Evolutionary conservation across 2,888 invertebrate species (phyloP), one percentile per base, ranked within the genome.

Genomic region (Lithodes maja): DNA sequence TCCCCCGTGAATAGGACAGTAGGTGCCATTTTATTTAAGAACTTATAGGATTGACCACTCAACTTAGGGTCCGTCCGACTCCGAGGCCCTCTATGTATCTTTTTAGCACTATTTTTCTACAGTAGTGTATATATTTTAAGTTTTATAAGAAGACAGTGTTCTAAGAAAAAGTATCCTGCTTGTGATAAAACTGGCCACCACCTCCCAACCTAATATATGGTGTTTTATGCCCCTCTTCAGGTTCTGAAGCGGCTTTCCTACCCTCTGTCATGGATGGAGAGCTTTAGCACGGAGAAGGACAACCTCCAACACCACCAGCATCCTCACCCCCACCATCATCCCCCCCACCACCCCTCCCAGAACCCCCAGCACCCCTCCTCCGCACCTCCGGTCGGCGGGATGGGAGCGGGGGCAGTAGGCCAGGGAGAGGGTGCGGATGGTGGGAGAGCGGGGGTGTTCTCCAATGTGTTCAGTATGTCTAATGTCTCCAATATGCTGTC

Each of bases 201-300:
- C 2, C 9, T 49, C 50, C 15, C 68, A 68, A 68, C 68, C 7
- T 74, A 7, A n/a, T 74, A 15, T 74, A 5, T 7, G 7, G n/a
- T 74, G n/a, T 74, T n/a, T 74, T 74, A 74, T 15, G n/a, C n/a
- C 50, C 12, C 49, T 3, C 94, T 94, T n/a, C 93, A 98, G 97
- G 97, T 98, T 97, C 94, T 98, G 93, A 98, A 98, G 94, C 95
- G 98, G 93, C 95, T 98, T 90, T 98, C 98, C 0, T 97, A 98
- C 94, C 98, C 98, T 17, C 94, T 98, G 85, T 96, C 97, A 1
- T 98, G 98, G 97, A 97, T 98, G 95, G 98, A 98, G 94, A 97
- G 97, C 1, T 94, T 97, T 61, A 87, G 77, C 55, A 83, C 87
- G 33, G 90, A 90, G 53, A 88, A 89, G 69, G 89, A 89, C 15